A percentile compares a stretch with the other conserved stretches of the same genome.
phyloP scores from a whole-genome alignment of 2,797 vertebrate species.

The Syngnathus acus region DNA sequence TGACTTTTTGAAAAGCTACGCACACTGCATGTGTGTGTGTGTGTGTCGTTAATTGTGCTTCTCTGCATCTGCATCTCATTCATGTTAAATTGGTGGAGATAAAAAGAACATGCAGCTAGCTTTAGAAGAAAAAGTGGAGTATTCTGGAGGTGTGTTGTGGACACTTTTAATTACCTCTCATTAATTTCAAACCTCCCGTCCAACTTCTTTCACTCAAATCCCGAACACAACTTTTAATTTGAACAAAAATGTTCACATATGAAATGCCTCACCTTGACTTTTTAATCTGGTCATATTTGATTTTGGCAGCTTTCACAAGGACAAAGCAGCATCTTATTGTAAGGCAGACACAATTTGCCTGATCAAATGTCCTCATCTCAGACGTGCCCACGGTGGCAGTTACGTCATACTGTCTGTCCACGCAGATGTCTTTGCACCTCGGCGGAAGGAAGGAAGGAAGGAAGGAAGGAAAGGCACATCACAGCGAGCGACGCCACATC shows the following conservation, averaged over 20 bases:
- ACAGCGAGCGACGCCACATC: too few relatives aligned
- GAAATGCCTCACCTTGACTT: too few relatives aligned
- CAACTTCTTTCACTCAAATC: not conserved
- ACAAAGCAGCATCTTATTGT: not conserved
- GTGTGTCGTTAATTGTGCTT: constrained; percentile 3
- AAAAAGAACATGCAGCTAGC: not conserved
- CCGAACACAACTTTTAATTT: not conserved
- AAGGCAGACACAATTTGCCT: too few relatives aligned
- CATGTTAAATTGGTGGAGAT: constrained; percentile 5
- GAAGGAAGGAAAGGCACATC: not conserved
- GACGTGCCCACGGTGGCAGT: too few relatives aligned
- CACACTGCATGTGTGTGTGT: not conserved
- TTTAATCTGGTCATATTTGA: too few relatives aligned
- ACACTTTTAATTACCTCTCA: constrained; percentile 4
- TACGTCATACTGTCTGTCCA: too few relatives aligned
- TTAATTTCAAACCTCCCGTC: constrained; percentile 1
- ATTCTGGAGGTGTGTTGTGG: not conserved
- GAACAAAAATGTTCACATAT: not conserved
- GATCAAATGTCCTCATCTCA: too few relatives aligned
- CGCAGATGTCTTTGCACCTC: constrained; percentile 44
- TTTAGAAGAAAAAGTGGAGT: constrained; percentile 1
- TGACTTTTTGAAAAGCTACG: not conserved
- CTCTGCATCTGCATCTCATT: constrained; percentile 1
- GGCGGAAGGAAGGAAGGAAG: too few relatives aligned
- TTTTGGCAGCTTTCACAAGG: not conserved